A percentile compares a stretch with the other conserved stretches of the same genome.
phyloP scores from a whole-genome alignment of 2,113 vertebrate species.

The Pterocles burchelli region DNA sequence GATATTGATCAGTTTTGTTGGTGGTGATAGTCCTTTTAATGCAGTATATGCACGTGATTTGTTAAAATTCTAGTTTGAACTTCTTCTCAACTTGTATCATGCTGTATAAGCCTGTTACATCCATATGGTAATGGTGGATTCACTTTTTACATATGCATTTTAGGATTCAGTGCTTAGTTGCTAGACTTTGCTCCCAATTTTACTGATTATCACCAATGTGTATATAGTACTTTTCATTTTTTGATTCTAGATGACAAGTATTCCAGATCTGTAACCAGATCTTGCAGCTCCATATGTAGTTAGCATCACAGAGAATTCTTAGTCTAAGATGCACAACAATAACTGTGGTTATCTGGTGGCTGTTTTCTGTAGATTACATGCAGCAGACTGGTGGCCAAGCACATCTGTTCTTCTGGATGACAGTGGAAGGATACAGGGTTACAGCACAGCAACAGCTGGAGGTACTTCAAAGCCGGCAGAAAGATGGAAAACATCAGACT shows the following conservation, averaged over 20 bases:
- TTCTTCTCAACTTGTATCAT: background rate
- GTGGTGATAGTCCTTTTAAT: background rate
- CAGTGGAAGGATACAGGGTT: conserved; percentile 97
- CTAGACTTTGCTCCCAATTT: background rate
- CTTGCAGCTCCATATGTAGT: background rate
- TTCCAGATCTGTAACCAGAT: background rate
- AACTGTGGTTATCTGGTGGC: background rate
- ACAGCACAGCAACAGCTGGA: conserved; percentile 97
- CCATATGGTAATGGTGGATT: background rate
- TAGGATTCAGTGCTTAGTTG: background rate
- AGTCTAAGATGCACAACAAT: background rate
- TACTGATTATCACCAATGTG: background rate
- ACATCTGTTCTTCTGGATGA: conserved; percentile 99
- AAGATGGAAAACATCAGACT: conserved; percentile 90
- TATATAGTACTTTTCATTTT: background rate
- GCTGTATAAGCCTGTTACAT: background rate
- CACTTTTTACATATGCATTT: background rate
- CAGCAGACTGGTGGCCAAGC: conserved; percentile 95
- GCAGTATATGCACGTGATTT: background rate
- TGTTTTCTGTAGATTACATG: conserved; percentile 89
- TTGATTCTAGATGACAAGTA: background rate
- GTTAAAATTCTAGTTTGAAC: background rate
- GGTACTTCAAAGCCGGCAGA: conserved; percentile 86
- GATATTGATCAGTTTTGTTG: background rate
- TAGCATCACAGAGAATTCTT: background rate